These are phyloP conservation scores for Poecilia velifera DNA, from an alignment of 2,797 vertebrate species.

Conservation along the genomic window DNA sequence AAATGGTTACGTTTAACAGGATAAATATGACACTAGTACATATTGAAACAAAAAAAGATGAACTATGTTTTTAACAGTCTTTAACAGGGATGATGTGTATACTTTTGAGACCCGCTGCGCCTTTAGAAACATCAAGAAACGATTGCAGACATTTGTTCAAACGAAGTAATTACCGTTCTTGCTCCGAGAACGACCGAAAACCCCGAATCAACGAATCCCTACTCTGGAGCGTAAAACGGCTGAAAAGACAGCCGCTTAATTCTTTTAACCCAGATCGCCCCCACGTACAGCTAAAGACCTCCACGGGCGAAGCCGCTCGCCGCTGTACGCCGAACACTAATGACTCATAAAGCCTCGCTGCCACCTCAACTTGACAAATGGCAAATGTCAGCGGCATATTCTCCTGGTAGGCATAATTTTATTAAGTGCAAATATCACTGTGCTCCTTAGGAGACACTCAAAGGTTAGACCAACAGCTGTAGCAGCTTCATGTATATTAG, in stretches of 20 bases:
- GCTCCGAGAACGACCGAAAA: conserved; percentile 17
- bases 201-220: neutral
- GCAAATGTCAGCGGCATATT: conserved; percentile 88
- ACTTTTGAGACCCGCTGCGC: too few relatives aligned
- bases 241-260: conserved; percentile 26
- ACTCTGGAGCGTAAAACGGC: neutral
- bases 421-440: conserved; percentile 90
- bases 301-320: conserved; percentile 41
- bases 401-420: conserved; percentile 90
- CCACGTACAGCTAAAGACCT: conserved; percentile 33
- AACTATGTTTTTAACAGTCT: too few relatives aligned
- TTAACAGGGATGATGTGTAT: too few relatives aligned
- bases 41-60: too few relatives aligned
- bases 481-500: conserved; percentile 85
- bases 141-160: neutral
- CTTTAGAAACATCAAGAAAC: neutral
- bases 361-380: conserved; percentile 87
- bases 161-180: neutral
- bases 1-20: too few relatives aligned
- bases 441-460: conserved; percentile 86
- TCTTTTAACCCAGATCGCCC: conserved; percentile 40
- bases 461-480: conserved; percentile 88
- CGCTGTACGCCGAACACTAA: conserved; percentile 74
- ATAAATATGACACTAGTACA: too few relatives aligned
- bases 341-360: conserved; percentile 82